Percentiles rank a stretch among this genome's conserved stretches.
Evolutionary conservation across 2,113 vertebrate species (phyloP).

Genomic region (Oreocharis arfaki): DNA sequence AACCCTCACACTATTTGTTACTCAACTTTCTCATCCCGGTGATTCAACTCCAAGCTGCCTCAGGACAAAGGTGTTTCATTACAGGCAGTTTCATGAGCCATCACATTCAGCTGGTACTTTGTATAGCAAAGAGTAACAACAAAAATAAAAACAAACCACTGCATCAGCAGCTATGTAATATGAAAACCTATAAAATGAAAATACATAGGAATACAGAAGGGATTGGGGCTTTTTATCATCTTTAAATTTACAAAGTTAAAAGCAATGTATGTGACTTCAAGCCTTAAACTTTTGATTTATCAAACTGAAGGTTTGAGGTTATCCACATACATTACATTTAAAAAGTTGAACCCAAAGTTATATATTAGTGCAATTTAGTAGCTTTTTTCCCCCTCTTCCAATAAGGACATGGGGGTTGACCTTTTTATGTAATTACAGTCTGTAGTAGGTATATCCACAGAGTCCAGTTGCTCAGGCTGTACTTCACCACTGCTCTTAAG

Average conservation of each 20-base stretch:
- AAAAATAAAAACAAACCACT: not conserved
- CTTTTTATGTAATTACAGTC: not conserved
- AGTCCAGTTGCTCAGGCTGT: not conserved
- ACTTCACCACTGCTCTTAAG: not conserved
- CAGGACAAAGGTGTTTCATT: constrained; percentile 24
- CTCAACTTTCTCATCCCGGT: constrained; percentile 42
- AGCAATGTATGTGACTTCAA: not conserved
- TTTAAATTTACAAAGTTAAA: not conserved
- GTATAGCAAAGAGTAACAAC: not conserved
- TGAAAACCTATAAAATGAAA: not conserved
- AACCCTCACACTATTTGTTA: constrained; percentile 59
- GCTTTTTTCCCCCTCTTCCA: fast-evolving
- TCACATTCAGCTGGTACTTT: not conserved
- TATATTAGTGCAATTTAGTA: not conserved
- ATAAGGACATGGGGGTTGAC: not conserved
- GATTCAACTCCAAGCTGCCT: constrained; percentile 6
- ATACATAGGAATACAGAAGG: not conserved
- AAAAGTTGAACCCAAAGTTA: not conserved
- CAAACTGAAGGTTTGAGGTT: not conserved
- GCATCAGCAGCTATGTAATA: not conserved
- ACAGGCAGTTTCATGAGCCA: not conserved
- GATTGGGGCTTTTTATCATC: not conserved
- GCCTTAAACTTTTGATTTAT: not conserved
- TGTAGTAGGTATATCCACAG: not conserved
- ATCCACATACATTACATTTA: not conserved